Conservation (phyloP, 2,888 invertebrate genomes). For the Danaus chrysippus region DNA sequence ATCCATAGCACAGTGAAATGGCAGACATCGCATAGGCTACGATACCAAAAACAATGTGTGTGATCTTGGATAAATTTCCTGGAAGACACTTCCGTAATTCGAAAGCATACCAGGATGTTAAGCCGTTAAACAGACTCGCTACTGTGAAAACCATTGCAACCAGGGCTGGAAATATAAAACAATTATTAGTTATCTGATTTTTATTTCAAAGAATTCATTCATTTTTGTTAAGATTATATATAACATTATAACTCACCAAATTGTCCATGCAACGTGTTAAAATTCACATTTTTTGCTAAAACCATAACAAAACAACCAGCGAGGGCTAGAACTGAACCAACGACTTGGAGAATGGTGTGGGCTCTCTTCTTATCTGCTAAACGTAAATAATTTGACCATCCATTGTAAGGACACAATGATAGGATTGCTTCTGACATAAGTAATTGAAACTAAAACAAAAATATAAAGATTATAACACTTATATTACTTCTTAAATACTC, state of each 20-base stretch:
- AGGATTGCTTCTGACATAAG: conserved; percentile 64
- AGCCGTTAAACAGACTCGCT: conserved; percentile 51
- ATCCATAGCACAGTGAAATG: conserved; percentile 50
- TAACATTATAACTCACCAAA: conserved; percentile 37
- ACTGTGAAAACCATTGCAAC: conserved; percentile 56
- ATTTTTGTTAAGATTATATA: neutral
- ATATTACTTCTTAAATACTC: no score
- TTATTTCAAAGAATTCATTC: neutral
- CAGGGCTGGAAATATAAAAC: conserved; percentile 42
- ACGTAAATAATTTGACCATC: conserved; percentile 55
- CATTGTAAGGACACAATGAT: conserved; percentile 50
- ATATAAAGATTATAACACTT: no score
- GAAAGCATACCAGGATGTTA: conserved; percentile 51
- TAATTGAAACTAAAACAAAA: conserved; percentile 56
- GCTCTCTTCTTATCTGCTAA: conserved; percentile 54
- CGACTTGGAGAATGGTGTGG: conserved; percentile 57
- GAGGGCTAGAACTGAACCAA: conserved; percentile 57
- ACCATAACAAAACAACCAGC: conserved; percentile 53
- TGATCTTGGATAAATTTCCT: conserved; percentile 47
- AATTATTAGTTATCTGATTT: neutral
- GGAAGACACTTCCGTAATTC: conserved; percentile 47
- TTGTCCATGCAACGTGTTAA: conserved; percentile 56
- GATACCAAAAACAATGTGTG: conserved; percentile 53
- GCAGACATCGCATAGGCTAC: conserved; percentile 47
- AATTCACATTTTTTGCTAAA: conserved; percentile 42